A percentile compares a stretch with the other conserved stretches of the same genome.
Conservation (phyloP, 2,113 vertebrate species). For the Alaudala cheleensis region DNA sequence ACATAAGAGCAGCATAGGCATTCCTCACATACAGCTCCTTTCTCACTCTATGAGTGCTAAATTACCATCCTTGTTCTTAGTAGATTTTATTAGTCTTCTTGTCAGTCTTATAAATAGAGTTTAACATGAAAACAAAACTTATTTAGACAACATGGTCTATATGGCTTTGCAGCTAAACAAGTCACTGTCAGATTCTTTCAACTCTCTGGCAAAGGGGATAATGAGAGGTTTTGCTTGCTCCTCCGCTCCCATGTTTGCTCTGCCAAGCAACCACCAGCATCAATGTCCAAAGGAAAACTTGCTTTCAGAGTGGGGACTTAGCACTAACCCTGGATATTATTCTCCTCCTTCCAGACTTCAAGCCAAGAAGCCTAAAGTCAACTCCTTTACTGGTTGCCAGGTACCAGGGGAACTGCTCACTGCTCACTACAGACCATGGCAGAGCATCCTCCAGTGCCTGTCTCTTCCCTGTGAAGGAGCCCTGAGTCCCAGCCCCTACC, state of each 20-base stretch:
- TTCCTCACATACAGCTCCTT: neutral
- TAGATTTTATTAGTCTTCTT: slow-evolving; percentile 50
- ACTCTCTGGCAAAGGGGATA: neutral
- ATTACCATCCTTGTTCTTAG: slow-evolving; percentile 31
- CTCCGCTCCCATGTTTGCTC: neutral
- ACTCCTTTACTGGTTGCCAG: neutral
- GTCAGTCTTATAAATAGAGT: slow-evolving; percentile 41
- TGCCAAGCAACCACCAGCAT: neutral
- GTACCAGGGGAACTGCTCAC: neutral
- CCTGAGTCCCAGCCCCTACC: neutral
- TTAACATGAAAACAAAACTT: slow-evolving; percentile 34
- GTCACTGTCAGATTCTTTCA: slow-evolving; percentile 22
- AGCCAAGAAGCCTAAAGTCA: neutral
- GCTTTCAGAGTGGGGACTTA: neutral
- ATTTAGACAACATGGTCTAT: slow-evolving; percentile 31
- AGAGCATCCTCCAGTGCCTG: neutral
- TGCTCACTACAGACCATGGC: neutral
- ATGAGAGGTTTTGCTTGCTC: neutral
- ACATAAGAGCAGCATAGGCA: neutral
- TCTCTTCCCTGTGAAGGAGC: neutral
- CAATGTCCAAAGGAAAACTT: neutral
- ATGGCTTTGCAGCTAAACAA: slow-evolving; percentile 21
- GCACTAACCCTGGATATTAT: neutral
- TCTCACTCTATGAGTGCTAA: neutral
- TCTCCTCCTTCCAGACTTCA: neutral